phyloP scores from a whole-genome alignment of 2,888 invertebrate genomes.

The Noctuana brunneofusca region DNA sequence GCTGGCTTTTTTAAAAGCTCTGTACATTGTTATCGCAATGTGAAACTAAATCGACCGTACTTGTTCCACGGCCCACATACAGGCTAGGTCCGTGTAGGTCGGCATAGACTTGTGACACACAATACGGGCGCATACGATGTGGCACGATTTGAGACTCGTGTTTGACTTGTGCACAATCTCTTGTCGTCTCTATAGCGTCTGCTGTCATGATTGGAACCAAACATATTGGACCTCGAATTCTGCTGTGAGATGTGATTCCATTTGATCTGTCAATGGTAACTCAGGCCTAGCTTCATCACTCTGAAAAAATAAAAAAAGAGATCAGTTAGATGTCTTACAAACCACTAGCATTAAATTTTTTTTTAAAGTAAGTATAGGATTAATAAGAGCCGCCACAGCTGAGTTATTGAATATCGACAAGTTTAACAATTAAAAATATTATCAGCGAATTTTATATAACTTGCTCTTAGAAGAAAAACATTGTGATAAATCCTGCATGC shows the following conservation, averaged over 20 bases:
- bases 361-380: not conserved
- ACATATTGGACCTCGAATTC: slow-evolving; percentile 5
- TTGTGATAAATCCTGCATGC: no score
- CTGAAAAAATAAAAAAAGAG: slow-evolving; percentile 48
- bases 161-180: slow-evolving; percentile 3
- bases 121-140: slow-evolving; percentile 24
- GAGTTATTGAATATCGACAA: no score
- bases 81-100: slow-evolving; percentile 66
- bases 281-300: slow-evolving; percentile 91
- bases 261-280: slow-evolving; percentile 85
- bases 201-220: not conserved
- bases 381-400: no score
- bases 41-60: slow-evolving; percentile 38
- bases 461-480: no score
- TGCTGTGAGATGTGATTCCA: not conserved
- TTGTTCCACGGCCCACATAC: slow-evolving; percentile 57
- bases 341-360: not conserved
- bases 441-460: no score
- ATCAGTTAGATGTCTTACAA: no score
- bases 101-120: slow-evolving; percentile 48
- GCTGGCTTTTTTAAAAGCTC: slow-evolving; percentile 12
- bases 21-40: slow-evolving; percentile 27
- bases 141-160: slow-evolving; percentile 8
- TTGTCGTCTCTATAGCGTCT: not conserved
- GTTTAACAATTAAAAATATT: no score